phyloP scores from a whole-genome alignment of 2,113 vertebrate genomes.

The Fukomys damarensis region DNA sequence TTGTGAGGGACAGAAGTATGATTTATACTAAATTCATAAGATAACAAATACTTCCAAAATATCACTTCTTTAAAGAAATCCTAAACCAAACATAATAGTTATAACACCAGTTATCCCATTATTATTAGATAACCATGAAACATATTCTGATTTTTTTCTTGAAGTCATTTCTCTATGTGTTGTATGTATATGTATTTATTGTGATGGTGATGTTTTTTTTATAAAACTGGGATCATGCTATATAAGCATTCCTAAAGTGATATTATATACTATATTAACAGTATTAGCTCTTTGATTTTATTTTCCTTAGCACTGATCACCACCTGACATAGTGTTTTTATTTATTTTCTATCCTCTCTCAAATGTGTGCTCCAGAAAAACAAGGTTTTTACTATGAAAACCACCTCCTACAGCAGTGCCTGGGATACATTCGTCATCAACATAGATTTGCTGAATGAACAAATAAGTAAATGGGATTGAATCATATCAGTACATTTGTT shows the following conservation, averaged over 20 bases:
- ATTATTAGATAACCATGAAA: neutral
- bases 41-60: slow-evolving; percentile 16
- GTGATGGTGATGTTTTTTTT: neutral
- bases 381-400: neutral
- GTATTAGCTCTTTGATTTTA: neutral
- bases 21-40: neutral
- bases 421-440: neutral
- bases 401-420: neutral
- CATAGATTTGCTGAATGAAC: neutral
- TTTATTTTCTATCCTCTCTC: neutral
- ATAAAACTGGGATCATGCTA: neutral
- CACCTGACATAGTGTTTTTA: neutral
- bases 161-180: neutral
- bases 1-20: neutral
- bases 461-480: neutral
- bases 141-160: neutral
- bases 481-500: neutral
- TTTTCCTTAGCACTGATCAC: neutral
- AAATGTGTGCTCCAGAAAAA: neutral
- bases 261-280: neutral
- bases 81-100: neutral
- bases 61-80: slow-evolving; percentile 15
- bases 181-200: neutral
- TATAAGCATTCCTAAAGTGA: neutral
- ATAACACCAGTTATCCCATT: neutral